Percentiles rank a stretch among this genome's conserved stretches.
phyloP scores from a whole-genome alignment of 1,140 invertebrate genomes.

The Popillia japonica region DNA sequence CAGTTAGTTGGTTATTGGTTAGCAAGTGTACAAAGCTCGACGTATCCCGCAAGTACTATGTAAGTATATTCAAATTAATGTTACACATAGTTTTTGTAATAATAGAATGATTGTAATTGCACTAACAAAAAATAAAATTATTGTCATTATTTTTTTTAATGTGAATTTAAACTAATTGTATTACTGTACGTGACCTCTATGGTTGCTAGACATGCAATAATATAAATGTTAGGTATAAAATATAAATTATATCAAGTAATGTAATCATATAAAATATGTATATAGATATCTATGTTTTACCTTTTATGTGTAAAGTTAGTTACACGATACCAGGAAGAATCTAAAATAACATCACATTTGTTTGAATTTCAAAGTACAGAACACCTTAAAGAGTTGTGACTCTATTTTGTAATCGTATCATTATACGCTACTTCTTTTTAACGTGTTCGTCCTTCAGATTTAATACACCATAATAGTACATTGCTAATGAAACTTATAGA shows the following conservation, averaged over 20 bases:
- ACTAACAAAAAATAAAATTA: too few species aligned
- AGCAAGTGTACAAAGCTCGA: not conserved
- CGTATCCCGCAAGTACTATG: not conserved
- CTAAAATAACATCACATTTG: not conserved
- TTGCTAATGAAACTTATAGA: not conserved
- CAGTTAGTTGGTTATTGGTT: conserved; percentile 18
- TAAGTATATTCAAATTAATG: not conserved
- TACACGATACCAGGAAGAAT: not conserved
- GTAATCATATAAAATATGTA: not conserved
- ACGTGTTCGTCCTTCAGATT: conserved; percentile 1
- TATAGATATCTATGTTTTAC: not conserved
- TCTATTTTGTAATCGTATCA: not conserved
- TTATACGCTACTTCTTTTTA: not conserved
- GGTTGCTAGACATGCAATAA: not conserved
- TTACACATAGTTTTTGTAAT: too few species aligned
- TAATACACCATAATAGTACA: conserved; percentile 11
- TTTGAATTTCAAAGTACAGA: not conserved
- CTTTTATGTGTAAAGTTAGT: not conserved
- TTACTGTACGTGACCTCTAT: not conserved
- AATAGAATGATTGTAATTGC: too few species aligned
- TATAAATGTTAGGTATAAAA: not conserved
- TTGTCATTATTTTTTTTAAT: too few species aligned
- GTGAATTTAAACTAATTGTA: not conserved
- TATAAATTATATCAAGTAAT: not conserved
- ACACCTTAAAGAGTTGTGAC: not conserved